phyloP scores from a whole-genome alignment of 1,140 invertebrate species.

The Penaeus vannamei region DNA sequence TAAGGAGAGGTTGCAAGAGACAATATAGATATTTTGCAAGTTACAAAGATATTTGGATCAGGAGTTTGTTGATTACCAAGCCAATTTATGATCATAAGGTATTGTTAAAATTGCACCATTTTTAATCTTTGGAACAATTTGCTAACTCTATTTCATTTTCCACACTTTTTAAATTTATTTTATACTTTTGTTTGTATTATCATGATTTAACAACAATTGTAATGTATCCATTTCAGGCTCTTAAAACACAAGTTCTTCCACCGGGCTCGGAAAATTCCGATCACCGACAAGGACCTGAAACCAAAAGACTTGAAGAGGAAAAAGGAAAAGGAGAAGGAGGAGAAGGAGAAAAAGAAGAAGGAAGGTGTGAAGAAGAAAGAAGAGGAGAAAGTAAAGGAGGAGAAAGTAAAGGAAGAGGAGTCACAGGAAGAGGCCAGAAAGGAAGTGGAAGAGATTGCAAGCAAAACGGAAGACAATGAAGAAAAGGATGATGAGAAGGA shows the following conservation, averaged over 20 bases:
- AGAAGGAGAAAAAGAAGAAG: constrained; percentile 70
- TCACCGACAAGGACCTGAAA: constrained; percentile 82
- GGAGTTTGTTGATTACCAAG: no score
- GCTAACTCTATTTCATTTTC: no score
- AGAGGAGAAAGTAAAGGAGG: constrained; percentile 72
- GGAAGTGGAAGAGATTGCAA: constrained; percentile 36
- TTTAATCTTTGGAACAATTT: no score
- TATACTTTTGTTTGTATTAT: neutral
- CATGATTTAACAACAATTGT: neutral
- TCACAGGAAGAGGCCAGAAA: constrained; percentile 75
- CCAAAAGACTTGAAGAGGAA: constrained; percentile 76
- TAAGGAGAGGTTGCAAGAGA: no score
- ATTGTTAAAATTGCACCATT: no score
- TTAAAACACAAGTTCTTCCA: constrained; percentile 95
- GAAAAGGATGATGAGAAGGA: constrained; percentile 69
- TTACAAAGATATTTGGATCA: neutral
- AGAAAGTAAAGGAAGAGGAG: constrained; percentile 76
- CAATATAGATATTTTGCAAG: neutral
- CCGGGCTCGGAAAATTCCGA: constrained; percentile 89
- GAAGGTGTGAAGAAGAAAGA: constrained; percentile 68
- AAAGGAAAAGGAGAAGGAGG: constrained; percentile 75
- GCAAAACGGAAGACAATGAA: constrained; percentile 41
- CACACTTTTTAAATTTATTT: no score
- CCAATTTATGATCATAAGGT: no score
- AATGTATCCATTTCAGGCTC: constrained; percentile 37